These are phyloP conservation scores for Hymenopus coronatus DNA, from an alignment of 2,888 invertebrate species.

Conservation along the genomic window DNA sequence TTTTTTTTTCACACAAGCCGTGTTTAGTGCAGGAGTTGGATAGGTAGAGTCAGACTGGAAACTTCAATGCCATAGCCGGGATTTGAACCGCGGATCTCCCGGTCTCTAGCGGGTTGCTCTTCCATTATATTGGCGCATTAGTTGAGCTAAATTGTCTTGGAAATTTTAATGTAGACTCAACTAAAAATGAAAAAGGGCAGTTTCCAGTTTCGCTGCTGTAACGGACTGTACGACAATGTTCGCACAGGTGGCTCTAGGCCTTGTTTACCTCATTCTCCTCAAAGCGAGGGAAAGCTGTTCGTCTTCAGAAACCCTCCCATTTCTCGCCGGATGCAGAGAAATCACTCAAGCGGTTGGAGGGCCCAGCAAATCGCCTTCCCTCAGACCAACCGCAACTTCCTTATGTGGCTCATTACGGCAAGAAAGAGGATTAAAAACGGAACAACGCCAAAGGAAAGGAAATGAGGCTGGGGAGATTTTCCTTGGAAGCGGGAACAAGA, in stretches of 20 bases:
- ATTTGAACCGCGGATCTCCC: too few relatives aligned
- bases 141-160: too few relatives aligned
- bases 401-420: background rate
- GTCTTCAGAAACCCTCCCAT: background rate
- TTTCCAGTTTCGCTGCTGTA: background rate
- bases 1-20: too few relatives aligned
- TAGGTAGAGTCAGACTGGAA: too few relatives aligned
- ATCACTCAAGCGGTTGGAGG: background rate
- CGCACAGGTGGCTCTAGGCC: background rate
- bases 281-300: background rate
- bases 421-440: background rate
- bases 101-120: too few relatives aligned
- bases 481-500: background rate
- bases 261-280: background rate
- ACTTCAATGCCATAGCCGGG: too few relatives aligned
- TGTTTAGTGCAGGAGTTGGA: too few relatives aligned
- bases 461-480: background rate
- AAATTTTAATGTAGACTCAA: too few relatives aligned
- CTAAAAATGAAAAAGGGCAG: too few relatives aligned
- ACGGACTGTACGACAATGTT: background rate
- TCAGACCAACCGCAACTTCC: background rate
- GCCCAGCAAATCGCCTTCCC: background rate
- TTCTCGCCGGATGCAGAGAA: background rate
- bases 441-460: background rate
- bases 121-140: too few relatives aligned